Conservation (phyloP, 2,888 invertebrate species). For the Catotricha subobsoleta region DNA sequence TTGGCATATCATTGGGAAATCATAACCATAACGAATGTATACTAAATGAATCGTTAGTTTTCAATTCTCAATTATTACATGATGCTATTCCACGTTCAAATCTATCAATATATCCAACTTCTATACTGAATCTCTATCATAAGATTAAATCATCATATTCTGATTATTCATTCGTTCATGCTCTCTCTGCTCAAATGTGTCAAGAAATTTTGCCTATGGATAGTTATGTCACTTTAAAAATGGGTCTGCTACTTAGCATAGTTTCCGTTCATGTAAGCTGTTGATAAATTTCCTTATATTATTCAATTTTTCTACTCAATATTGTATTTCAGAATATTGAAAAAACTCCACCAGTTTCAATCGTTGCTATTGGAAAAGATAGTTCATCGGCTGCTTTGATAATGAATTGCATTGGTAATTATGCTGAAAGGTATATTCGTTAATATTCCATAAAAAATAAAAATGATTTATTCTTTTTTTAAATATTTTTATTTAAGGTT, state of each 20-base stretch:
- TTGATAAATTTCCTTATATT: not conserved
- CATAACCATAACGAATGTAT: too few species aligned
- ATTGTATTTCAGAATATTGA: not conserved
- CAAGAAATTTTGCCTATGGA: conserved; percentile 26
- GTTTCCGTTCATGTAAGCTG: conserved; percentile 24
- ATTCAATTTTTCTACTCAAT: not conserved
- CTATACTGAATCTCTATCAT: conserved; percentile 18
- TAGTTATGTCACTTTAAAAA: conserved; percentile 28
- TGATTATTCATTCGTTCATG: conserved; percentile 27
- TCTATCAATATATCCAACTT: conserved; percentile 14
- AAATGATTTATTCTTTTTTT: not conserved
- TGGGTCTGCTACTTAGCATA: conserved; percentile 28
- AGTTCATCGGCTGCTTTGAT: conserved; percentile 18
- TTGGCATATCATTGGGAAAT: too few species aligned
- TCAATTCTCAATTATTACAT: not conserved
- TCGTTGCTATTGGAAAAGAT: conserved; percentile 22
- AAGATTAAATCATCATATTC: conserved; percentile 19
- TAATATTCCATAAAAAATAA: not conserved
- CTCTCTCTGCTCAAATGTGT: conserved; percentile 26
- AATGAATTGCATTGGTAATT: conserved; percentile 19
- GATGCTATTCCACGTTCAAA: not conserved
- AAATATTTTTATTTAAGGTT: not conserved
- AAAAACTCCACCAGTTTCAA: conserved; percentile 18
- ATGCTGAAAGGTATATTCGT: conserved; percentile 18
- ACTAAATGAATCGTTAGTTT: too few species aligned